phyloP scores from a whole-genome alignment of 1,140 invertebrate species.

The Ectropis grisescens region DNA sequence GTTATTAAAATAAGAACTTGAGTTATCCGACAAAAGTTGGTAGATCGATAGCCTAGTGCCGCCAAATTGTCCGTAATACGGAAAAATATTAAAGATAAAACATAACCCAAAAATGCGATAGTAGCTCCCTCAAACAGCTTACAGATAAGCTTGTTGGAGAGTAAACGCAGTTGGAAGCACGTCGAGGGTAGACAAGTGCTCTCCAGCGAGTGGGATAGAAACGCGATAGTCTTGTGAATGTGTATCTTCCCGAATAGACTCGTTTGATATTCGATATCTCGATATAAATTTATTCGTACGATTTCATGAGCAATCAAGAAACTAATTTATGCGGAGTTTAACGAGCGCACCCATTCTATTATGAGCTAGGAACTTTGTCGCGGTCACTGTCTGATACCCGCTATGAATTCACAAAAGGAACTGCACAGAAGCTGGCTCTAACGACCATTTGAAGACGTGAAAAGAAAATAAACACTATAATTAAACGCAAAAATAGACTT shows the following conservation, averaged over 20 bases:
- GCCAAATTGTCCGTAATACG: too few relatives aligned
- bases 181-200: constrained; percentile 43
- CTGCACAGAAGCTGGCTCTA: background rate
- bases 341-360: constrained; percentile 1
- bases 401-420: constrained; percentile 5
- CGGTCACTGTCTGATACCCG: background rate
- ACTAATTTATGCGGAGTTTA: constrained; percentile 8
- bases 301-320: constrained; percentile 6
- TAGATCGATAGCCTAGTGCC: background rate
- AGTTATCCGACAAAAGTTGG: constrained; percentile 13
- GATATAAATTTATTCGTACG: constrained; percentile 8
- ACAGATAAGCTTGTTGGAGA: too few relatives aligned
- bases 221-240: constrained; percentile 47
- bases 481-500: too few relatives aligned
- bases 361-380: constrained; percentile 3
- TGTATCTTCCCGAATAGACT: constrained; percentile 17
- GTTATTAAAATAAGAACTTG: constrained; percentile 12
- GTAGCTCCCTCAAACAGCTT: too few relatives aligned
- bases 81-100: constrained; percentile 23
- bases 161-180: constrained; percentile 31
- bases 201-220: constrained; percentile 36
- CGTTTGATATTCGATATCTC: constrained; percentile 28
- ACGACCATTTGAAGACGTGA: too few relatives aligned
- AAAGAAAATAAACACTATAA: too few relatives aligned
- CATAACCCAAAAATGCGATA: too few relatives aligned